Evolutionary conservation across 37 sponge, comb jelly and placozoan species (phyloP).

Genomic region (Hexactinellida sp.): DNA sequence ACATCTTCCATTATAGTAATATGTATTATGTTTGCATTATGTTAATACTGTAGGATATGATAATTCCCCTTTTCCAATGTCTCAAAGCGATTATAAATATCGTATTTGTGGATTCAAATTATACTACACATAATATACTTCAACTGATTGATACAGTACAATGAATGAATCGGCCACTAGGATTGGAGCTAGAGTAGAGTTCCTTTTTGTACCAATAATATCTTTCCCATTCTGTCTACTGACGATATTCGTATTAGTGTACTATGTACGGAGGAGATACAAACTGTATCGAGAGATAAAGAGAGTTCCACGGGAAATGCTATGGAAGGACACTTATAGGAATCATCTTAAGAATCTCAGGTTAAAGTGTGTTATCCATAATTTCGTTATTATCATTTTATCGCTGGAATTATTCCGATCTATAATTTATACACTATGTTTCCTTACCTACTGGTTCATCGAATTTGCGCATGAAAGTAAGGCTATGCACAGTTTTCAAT

Average conservation of each 20-base stretch:
- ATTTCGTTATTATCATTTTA: neutral
- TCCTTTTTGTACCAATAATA: neutral
- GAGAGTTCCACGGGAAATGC: neutral
- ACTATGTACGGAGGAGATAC: neutral
- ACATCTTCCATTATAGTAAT: no score
- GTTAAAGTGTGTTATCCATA: neutral
- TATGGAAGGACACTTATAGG: neutral
- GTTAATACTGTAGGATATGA: no score
- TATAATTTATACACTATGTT: neutral
- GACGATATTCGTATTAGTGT: neutral
- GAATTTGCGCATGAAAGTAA: neutral
- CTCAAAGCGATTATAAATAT: no score
- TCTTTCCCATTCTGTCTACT: neutral
- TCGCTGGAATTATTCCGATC: neutral
- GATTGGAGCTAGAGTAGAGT: no score
- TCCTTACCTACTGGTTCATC: neutral
- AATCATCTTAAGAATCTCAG: neutral
- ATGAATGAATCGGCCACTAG: no score
- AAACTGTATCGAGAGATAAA: neutral
- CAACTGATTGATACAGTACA: no score
- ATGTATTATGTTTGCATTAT: no score
- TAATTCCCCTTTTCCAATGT: no score
- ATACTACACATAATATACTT: no score
- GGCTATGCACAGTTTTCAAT: neutral
- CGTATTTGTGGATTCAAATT: no score